Base-by-base conservation (phyloP, 1,140 invertebrate species). In the Tetragonula clypearis region DNA sequence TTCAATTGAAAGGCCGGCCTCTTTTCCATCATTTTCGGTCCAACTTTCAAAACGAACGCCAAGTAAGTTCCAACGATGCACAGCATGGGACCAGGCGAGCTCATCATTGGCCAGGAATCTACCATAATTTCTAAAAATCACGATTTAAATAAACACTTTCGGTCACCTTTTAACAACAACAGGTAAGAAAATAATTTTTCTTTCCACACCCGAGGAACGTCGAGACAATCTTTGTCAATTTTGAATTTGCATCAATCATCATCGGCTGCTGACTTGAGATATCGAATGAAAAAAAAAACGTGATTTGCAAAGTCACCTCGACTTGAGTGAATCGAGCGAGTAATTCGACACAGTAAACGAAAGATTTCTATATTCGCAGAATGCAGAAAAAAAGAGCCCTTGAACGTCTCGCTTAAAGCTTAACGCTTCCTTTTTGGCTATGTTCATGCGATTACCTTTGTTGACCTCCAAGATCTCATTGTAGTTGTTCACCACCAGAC, bases 51-150 rank as follows among this genome's bases (percentile, higher is more conserved):
- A 0, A 97, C 96, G 84, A 97, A 96, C 84, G 95, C 95, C 11
- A 97, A 94, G 85, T 97, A 97, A 1, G 94, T 92, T 0, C 95
- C 92, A 65, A 97, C 92, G 68, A 97, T 96, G 23, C 93, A 92
- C 8, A 97, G 86, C 3, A 98, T 96, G 1, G 97, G 97, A 72
- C 95, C 94, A 12, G 97, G 97, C 2, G 96, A 96, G 41, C 95
- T 91, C 97, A 98, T 98, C 41, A 98, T 93, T 2, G 96, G 95
- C 97, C 97, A 98, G 11, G 96, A 95, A 84, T 97, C 96, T 49
- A 96, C 96, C 82, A 95, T 93, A 1, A 95, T 94, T 93, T 96
- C 96, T 96, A 86, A 30, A 83, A 68, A 79, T 68, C 41, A 49
- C 21, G n/a, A 12, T 79, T 55, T 30, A 17, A n/a, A 19, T 14